Evolutionary conservation across 2,888 invertebrate species (phyloP).

Genomic region (Epirrhoe tristata): DNA sequence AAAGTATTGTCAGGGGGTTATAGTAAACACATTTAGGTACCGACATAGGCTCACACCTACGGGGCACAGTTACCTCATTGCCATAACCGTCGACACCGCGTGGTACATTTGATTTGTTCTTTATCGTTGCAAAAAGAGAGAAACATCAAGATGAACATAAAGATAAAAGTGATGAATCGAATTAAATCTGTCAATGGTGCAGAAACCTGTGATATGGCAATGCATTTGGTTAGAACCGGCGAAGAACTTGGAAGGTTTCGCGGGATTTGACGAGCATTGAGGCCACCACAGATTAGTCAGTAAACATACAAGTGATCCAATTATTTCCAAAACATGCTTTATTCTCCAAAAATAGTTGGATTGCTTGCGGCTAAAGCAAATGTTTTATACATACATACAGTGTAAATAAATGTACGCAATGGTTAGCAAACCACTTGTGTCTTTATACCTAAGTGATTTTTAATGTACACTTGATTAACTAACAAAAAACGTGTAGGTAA

Average conservation of each 20-base stretch:
- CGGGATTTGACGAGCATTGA: slow-evolving; percentile 44
- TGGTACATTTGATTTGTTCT: slow-evolving; percentile 97
- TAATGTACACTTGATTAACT: slow-evolving; percentile 5
- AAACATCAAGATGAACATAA: slow-evolving; percentile 83
- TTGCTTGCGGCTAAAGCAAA: slow-evolving; percentile 33
- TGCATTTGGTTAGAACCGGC: slow-evolving; percentile 41
- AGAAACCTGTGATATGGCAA: slow-evolving; percentile 59
- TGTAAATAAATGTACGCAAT: slow-evolving; percentile 14
- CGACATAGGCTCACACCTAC: slow-evolving; percentile 76
- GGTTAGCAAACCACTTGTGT: neutral
- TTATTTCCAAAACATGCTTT: slow-evolving; percentile 28
- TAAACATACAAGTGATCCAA: slow-evolving; percentile 54
- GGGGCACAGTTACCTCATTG: slow-evolving; percentile 92
- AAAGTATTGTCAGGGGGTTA: slow-evolving; percentile 52
- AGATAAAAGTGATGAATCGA: slow-evolving; percentile 60
- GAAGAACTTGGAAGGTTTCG: slow-evolving; percentile 40
- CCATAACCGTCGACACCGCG: slow-evolving; percentile 97
- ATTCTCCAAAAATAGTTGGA: slow-evolving; percentile 25
- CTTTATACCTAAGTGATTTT: slow-evolving; percentile 22
- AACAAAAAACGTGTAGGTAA: neutral
- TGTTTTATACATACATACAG: slow-evolving; percentile 30
- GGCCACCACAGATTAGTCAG: slow-evolving; percentile 59
- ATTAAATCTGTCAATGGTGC: slow-evolving; percentile 53
- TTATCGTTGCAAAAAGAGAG: slow-evolving; percentile 87
- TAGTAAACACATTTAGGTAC: slow-evolving; percentile 60